Evolutionary conservation across 2,888 invertebrate genomes (phyloP), one percentile per base, ranked within the genome.

Genomic region (Malachius bipustulatus): DNA sequence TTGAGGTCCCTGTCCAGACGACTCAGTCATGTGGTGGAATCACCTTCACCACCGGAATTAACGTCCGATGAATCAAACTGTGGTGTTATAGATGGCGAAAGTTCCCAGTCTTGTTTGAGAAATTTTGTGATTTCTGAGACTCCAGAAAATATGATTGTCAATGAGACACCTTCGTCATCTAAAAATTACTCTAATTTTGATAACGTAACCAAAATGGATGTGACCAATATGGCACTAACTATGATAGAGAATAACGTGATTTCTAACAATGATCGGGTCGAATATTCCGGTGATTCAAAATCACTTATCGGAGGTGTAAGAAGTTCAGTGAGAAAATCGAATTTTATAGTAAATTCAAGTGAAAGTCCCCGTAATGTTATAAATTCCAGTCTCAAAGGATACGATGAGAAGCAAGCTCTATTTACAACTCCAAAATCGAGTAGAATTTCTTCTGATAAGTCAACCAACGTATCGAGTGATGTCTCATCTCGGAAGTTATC

Each of bases 41-140:
- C n/a, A 2, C 3, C 12, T 2, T 30, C 37, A 26, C 41, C 45
- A 4, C 39, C 42, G 14, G 41, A 42, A 16, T n/a, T 40, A 2
- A 42, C 43, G 10, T 44, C 46, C 4, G 46, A 47, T 37, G 46
- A 46, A 26, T 47, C 48, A 12, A 46, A 49, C 34, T 42, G 46
- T 30, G 43, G 41, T 12, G 35, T 38, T 32, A 27, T 35, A 28
- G 12, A 38, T 24, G 35, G 38, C 3, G 9, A 27, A 4, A 35
- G 34, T 8, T 24, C 24, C 11, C 12, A 12, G n/a, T 24, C 6
- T 16, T 8, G 24, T 6, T n/a, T 6, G n/a, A 19, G 24, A n/a
- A n/a, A 19, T 19, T 8, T n/a, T 19, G n/a, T 19, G 6, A 19
- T 19, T 19, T n/a, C n/a, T 8, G 24, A 19, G 24, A 19, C 24